phyloP scores from a whole-genome alignment of 2,113 vertebrate genomes.

The Catagonus wagneri region DNA sequence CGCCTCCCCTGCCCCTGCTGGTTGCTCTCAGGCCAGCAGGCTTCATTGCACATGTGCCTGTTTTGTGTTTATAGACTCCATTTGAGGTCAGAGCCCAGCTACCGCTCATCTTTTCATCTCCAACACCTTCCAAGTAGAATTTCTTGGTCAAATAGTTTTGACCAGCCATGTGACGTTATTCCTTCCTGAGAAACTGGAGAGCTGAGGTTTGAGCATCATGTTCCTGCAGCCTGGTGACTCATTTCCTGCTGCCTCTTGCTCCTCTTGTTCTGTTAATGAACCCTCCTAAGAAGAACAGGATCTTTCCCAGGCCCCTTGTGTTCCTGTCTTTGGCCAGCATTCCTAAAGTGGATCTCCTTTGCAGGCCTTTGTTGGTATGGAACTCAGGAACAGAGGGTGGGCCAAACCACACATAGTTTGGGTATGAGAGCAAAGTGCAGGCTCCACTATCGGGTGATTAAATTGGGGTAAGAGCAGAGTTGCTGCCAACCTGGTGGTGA shows the following conservation, averaged over 20 bases:
- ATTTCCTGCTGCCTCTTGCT: background rate
- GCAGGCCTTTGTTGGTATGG: background rate
- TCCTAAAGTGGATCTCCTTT: background rate
- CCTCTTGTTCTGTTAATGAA: background rate
- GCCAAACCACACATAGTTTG: too few relatives aligned
- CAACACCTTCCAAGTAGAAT: background rate
- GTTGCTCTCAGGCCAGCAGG: background rate
- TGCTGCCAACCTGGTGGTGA: accelerated
- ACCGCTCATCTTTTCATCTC: background rate
- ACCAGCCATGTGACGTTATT: background rate
- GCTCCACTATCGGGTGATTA: background rate
- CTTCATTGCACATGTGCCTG: background rate
- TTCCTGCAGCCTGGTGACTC: background rate
- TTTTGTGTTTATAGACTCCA: background rate
- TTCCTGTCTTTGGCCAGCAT: background rate
- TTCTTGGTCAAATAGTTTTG: background rate
- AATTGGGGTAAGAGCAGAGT: background rate
- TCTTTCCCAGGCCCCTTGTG: background rate
- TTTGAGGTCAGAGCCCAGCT: background rate
- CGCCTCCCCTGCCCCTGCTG: background rate
- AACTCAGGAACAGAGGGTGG: too few relatives aligned
- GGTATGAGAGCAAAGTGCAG: background rate
- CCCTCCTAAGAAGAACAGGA: background rate
- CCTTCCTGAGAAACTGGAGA: background rate
- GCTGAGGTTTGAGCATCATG: background rate